Evolutionary conservation across 2,113 vertebrate species (phyloP).

Genomic region (Oceanodroma tethys): DNA sequence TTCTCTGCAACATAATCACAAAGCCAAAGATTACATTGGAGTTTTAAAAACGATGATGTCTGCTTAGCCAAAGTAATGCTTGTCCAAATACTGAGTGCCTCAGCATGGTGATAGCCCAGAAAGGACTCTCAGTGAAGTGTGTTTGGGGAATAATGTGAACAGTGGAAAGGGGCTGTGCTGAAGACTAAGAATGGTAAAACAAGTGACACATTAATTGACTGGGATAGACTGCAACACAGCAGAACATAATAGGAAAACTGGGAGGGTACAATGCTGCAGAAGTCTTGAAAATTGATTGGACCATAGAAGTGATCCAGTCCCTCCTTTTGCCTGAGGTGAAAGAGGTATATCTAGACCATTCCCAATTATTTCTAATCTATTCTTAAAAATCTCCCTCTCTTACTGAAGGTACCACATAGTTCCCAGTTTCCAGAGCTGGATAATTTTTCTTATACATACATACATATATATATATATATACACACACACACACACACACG

Average conservation of each 20-base stretch:
- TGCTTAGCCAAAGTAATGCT: background rate
- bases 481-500: accelerated
- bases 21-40: background rate
- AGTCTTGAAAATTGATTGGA: background rate
- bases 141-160: background rate
- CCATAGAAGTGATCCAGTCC: background rate
- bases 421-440: background rate
- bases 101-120: background rate
- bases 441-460: background rate
- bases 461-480: too few species aligned
- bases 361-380: background rate
- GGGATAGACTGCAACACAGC: background rate
- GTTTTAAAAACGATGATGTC: background rate
- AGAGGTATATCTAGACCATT: background rate
- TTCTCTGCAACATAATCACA: background rate
- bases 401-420: background rate
- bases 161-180: background rate
- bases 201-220: background rate
- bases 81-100: background rate
- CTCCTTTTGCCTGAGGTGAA: background rate
- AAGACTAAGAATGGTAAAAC: background rate
- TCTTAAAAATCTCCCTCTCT: background rate
- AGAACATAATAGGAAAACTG: background rate
- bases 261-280: background rate
- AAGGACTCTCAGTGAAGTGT: accelerated